These are phyloP conservation scores for Ornithoptera alexandrae DNA, from an alignment of 2,888 invertebrate genomes.

Conservation along the genomic window DNA sequence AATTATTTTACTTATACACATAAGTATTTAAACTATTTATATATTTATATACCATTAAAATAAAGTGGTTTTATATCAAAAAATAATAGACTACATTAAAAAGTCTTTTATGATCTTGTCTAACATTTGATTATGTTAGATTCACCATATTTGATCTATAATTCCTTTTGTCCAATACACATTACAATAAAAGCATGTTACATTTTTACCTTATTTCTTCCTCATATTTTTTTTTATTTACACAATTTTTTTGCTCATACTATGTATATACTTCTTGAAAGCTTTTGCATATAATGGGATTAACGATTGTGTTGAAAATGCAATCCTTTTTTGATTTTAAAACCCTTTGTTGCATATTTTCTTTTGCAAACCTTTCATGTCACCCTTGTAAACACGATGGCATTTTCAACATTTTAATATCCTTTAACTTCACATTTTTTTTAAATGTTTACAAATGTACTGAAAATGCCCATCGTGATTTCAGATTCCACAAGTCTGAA, in stretches of 20 bases:
- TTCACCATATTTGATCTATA: not conserved
- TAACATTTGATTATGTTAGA: not conserved
- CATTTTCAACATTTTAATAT: slow-evolving; percentile 72
- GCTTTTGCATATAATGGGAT: slow-evolving; percentile 36
- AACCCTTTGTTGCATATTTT: slow-evolving; percentile 56
- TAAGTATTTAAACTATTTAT: not conserved
- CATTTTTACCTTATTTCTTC: not conserved
- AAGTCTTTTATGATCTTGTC: not conserved
- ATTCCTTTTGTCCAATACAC: not conserved
- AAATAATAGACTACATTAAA: not conserved
- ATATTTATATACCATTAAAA: not conserved
- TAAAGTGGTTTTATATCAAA: not conserved
- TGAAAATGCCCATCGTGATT: slow-evolving; percentile 80
- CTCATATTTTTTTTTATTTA: not conserved
- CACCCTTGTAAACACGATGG: slow-evolving; percentile 74
- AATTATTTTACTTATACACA: not conserved
- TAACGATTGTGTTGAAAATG: slow-evolving; percentile 78
- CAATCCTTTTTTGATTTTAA: slow-evolving; percentile 70
- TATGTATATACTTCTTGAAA: slow-evolving; percentile 43
- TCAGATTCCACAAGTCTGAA: slow-evolving; percentile 76
- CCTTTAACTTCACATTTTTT: slow-evolving; percentile 40
- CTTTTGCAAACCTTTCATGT: slow-evolving; percentile 63
- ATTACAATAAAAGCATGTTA: not conserved
- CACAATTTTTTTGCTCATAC: slow-evolving; percentile 38
- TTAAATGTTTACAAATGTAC: slow-evolving; percentile 45